Evolutionary conservation across 2,797 vertebrate species (phyloP), one percentile per base, ranked within the genome.

Genomic region (Chaenodraco wilsoni): DNA sequence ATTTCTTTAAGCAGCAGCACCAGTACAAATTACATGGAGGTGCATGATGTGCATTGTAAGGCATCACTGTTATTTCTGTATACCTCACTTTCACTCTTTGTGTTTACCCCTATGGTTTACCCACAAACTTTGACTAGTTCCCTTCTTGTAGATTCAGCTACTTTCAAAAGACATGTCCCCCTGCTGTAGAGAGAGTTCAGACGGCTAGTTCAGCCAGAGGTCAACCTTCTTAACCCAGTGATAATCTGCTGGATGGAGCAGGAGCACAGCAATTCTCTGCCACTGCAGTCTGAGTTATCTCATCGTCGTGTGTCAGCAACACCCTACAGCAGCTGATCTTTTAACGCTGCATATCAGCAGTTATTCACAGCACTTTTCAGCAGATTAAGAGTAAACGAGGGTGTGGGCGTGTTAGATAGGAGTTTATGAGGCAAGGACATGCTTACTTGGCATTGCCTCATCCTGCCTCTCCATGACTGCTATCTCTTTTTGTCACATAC

Each of bases 251-350:
- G 52, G n/a, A 40, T 69, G 41, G 27, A 41, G 19, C 31, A 55
- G 17, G 5, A 37, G 61, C 40, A 17, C 60, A 58, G 37, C 10
- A 43, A 54, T 6, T 27, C 61, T 63, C 69, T 43, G 17, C 43
- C 57, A 44, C 67, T 61, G 71, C 59, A 70, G 31, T 14, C 52
- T 9, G n/a, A 50, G 63, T 54, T 55, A 14, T 64, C 15, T 84
- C 57, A 59, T 79, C 66, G 79, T 80, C 66, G 76, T 73, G 59
- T 43, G 69, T 85, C 87, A 83, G 87, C 80, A 83, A 55, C 74
- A 68, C 44, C 27, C 66, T 54, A 59, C 81, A 70, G 84, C 61
- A 91, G 89, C 58, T 84, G 74, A 88, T 87, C 74, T 90, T 37
- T 80, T 82, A 87, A 82, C 46, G 0, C 76, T 87, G 78, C 62